Percentiles rank a stretch among this genome's conserved stretches.
Evolutionary conservation across 2,888 invertebrate genomes (phyloP).

Genomic region (Heteromyza rotundicornis): DNA sequence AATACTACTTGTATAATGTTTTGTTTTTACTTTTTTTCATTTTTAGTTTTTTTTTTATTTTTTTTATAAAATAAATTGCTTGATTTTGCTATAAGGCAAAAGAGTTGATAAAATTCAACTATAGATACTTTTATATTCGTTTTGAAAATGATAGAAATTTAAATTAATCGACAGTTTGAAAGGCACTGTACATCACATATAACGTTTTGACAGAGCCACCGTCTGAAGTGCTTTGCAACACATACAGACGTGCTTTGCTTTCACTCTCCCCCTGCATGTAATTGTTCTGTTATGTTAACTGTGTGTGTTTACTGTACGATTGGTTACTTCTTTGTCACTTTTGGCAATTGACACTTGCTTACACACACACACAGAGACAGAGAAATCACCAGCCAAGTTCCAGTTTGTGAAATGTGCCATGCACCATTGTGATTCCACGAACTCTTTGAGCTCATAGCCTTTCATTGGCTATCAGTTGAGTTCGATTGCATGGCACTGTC

Average conservation of each 20-base stretch:
- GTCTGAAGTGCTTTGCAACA: no score
- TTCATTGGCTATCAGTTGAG: background rate
- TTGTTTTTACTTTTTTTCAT: no score
- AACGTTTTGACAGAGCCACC: background rate
- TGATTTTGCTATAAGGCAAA: slow-evolving; percentile 23
- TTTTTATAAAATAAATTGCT: slow-evolving; percentile 8
- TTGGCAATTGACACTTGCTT: no score
- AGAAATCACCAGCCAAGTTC: no score
- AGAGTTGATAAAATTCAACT: slow-evolving; percentile 43
- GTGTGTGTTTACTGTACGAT: background rate
- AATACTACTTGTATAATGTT: no score
- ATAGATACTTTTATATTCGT: slow-evolving; percentile 21
- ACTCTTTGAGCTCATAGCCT: no score
- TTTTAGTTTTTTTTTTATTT: no score
- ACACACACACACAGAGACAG: no score
- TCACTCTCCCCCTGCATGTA: background rate
- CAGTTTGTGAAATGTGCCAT: no score
- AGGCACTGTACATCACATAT: background rate
- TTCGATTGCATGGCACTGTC: no score
- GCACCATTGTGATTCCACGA: no score
- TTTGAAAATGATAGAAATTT: no score
- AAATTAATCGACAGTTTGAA: background rate
- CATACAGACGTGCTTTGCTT: background rate
- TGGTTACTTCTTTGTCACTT: background rate
- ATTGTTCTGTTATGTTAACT: background rate